Base-by-base conservation (phyloP, 37 sponge, comb jelly and placozoan species). In the Chondrosia reniformis region DNA sequence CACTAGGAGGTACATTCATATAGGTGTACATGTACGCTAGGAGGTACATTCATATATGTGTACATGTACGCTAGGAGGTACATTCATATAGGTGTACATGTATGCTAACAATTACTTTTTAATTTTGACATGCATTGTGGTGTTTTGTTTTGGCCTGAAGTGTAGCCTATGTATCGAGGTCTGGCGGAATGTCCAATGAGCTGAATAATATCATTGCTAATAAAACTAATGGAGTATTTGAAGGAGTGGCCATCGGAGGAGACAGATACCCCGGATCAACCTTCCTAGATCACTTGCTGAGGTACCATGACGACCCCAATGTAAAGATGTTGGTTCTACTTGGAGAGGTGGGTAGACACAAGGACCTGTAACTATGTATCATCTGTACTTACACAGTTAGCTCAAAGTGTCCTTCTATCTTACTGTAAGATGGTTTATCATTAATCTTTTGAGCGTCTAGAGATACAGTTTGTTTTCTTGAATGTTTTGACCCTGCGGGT, bases 121-220 rank as follows among this genome's bases (percentile, higher is more conserved):
- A n/a, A n/a, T n/a, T n/a, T n/a, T n/a, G n/a, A n/a, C n/a, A n/a
- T n/a, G n/a, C n/a, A n/a, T n/a, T n/a, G n/a, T n/a, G n/a, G n/a
- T n/a, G n/a, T n/a, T n/a, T n/a, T n/a, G n/a, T n/a, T n/a, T n/a
- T 44, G 54, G 44, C 30, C 38, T 28, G 4, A 63, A 92, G 92
- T 85, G 95, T 97, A 30, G 98, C 98, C 3, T 97, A 97, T 79
- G 98, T 97, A 38, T 91, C 95, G 7, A 84, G 98, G 6, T 97
- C 98, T 57, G 98, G 98, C 17, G 98, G 98, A 10, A 97, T 97
- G 98, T 94, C 95, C 61, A 97, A 97, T 38, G 98, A 97, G 39
- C 90, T 97, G 59, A 97, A 94, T 80, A 97, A 97, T 80, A 94
- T 97, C 75, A 91, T 97, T 44, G 77, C 88, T 15, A 43, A 83